Conservation (phyloP, 1,140 invertebrate genomes). For the Cotesia typhae region DNA sequence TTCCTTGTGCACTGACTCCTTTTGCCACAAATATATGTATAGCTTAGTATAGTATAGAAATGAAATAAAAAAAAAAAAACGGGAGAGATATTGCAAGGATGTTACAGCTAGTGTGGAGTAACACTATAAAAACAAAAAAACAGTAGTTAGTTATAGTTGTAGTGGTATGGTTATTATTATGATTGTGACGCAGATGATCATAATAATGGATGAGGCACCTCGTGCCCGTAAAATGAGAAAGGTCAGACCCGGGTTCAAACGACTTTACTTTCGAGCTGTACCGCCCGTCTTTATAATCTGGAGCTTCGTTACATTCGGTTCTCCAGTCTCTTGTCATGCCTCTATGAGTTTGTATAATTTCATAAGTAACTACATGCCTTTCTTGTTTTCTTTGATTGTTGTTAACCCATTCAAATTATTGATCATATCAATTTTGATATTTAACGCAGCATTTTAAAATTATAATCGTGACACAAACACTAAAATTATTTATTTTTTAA, state of each 20-base stretch:
- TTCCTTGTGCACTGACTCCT: too few relatives aligned
- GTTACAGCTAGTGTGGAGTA: too few relatives aligned
- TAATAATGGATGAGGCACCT: constrained; percentile 41
- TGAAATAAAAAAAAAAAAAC: too few relatives aligned
- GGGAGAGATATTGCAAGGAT: too few relatives aligned
- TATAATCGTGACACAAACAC: not conserved
- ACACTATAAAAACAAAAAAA: too few relatives aligned
- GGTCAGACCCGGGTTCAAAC: constrained; percentile 54
- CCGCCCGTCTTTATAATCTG: constrained; percentile 20
- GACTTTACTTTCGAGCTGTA: constrained; percentile 20
- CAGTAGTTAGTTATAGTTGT: too few relatives aligned
- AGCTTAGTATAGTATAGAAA: too few relatives aligned
- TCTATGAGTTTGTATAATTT: constrained; percentile 18
- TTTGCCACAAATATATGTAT: too few relatives aligned
- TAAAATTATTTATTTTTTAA: too few relatives aligned
- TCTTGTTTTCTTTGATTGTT: not conserved
- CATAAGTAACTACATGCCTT: not conserved
- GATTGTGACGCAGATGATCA: constrained; percentile 48
- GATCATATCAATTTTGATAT: constrained; percentile 12
- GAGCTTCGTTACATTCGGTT: not conserved
- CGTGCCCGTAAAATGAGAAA: constrained; percentile 59
- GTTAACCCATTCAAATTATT: not conserved
- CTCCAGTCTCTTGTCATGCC: constrained; percentile 1
- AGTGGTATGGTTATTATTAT: not conserved
- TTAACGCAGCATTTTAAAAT: not conserved